phyloP scores from a whole-genome alignment of 1,140 invertebrate species.

The Brachionus paranguensis region DNA sequence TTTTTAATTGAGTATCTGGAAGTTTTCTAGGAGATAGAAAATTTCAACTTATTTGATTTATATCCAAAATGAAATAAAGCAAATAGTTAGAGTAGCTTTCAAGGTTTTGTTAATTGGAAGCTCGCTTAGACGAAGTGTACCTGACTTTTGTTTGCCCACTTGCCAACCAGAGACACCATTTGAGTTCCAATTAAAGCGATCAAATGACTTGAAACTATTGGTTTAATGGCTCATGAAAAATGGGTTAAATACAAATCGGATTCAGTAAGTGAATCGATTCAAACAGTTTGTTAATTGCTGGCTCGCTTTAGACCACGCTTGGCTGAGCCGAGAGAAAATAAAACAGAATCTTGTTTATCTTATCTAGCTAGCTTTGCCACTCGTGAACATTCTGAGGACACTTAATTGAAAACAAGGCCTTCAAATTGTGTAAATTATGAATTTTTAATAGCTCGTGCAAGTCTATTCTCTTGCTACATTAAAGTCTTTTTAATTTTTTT shows the following conservation, averaged over 20 bases:
- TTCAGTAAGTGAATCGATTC: not conserved
- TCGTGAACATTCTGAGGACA: not conserved
- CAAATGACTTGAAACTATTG: not conserved
- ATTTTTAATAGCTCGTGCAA: slow-evolving; percentile 9
- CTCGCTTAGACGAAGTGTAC: not conserved
- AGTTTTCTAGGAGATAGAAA: not conserved
- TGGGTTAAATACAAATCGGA: not conserved
- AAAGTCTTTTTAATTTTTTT: slow-evolving; percentile 4
- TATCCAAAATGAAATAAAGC: slow-evolving; percentile 9
- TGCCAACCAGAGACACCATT: not conserved
- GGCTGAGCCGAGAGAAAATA: not conserved
- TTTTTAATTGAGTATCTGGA: slow-evolving; percentile 30
- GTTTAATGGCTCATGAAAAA: not conserved
- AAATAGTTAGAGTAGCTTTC: not conserved
- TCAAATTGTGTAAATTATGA: slow-evolving; percentile 9
- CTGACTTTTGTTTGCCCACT: not conserved
- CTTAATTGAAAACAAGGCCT: not conserved
- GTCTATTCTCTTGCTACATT: not conserved
- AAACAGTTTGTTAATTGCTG: not conserved
- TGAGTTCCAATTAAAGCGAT: not conserved
- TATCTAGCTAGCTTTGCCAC: not conserved
- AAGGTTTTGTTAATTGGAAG: not conserved
- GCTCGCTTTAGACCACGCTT: not conserved
- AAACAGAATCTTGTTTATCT: not conserved
- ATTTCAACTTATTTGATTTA: not conserved